Percentiles rank a stretch among this genome's conserved stretches.
Conservation (phyloP, 1,140 invertebrate genomes). For the Bursaphelenchus mucronatus region DNA sequence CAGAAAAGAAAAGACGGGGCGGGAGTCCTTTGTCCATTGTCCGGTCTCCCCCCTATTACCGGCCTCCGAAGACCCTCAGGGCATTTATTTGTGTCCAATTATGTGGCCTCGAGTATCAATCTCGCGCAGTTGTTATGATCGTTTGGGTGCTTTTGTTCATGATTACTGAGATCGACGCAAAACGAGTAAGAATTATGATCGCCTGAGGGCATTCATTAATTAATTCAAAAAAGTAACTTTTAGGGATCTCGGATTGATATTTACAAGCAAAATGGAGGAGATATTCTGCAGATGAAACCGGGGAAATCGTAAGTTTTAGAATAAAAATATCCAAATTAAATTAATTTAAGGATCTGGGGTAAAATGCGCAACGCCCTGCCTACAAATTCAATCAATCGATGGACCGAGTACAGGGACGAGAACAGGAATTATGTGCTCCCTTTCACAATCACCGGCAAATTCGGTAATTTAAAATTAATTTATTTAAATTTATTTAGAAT, state of each 20-base stretch:
- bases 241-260: constrained; percentile 25
- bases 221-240: constrained; percentile 2
- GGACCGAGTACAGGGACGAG: constrained; percentile 17
- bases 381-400: constrained; percentile 3
- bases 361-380: constrained; percentile 10
- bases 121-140: too few species aligned
- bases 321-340: constrained; percentile 1
- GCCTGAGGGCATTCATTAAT: too few species aligned
- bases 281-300: constrained; percentile 22
- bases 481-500: background rate
- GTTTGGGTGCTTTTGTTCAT: constrained; percentile 13
- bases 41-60: background rate
- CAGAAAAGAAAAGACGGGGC: too few species aligned
- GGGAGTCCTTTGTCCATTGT: background rate
- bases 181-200: constrained; percentile 15
- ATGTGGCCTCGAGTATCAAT: too few species aligned
- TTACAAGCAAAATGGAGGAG: constrained; percentile 19
- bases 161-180: constrained; percentile 2
- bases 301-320: constrained; percentile 2
- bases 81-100: too few species aligned
- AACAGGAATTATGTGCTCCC: constrained; percentile 23
- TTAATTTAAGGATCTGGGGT: constrained; percentile 11
- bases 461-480: constrained; percentile 20
- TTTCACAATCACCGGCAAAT: constrained; percentile 21
- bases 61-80: too few species aligned